A percentile compares a stretch with the other conserved stretches of the same genome.
Conservation (phyloP, 2,888 invertebrate species). For the Himalopsyche anomala region DNA sequence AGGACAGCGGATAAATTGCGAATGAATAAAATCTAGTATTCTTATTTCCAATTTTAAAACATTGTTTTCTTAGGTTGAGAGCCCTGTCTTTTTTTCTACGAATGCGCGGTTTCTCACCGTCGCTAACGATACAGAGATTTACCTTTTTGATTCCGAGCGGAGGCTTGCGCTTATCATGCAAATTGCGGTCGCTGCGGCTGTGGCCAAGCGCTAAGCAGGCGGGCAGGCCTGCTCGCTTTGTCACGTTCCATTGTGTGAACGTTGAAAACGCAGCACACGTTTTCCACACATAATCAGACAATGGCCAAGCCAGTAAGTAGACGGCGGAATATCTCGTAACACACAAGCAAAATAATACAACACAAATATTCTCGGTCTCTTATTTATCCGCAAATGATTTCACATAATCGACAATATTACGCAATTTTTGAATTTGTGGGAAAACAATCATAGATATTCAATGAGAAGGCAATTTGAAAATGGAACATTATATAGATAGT, state of each 20-base stretch:
- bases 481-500: no score
- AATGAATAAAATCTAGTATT: no score
- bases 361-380: not conserved
- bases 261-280: constrained; percentile 1
- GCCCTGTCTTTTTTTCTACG: no score
- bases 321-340: not conserved
- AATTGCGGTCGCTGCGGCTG: constrained; percentile 3
- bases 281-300: constrained; percentile 20
- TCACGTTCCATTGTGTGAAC: constrained; percentile 25
- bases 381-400: no score
- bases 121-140: not conserved
- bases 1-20: no score
- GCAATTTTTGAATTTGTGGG: not conserved
- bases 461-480: no score
- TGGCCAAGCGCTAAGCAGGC: no score
- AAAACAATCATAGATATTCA: no score
- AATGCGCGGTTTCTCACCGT: not conserved
- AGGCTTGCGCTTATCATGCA: constrained; percentile 26
- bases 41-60: no score
- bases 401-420: not conserved
- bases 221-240: constrained; percentile 2
- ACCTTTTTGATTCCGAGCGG: constrained; percentile 2
- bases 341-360: not conserved
- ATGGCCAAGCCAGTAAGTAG: not conserved
- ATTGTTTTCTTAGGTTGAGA: no score